Conservation (phyloP, 1,140 invertebrate species). For the Hycleus cichorii region DNA sequence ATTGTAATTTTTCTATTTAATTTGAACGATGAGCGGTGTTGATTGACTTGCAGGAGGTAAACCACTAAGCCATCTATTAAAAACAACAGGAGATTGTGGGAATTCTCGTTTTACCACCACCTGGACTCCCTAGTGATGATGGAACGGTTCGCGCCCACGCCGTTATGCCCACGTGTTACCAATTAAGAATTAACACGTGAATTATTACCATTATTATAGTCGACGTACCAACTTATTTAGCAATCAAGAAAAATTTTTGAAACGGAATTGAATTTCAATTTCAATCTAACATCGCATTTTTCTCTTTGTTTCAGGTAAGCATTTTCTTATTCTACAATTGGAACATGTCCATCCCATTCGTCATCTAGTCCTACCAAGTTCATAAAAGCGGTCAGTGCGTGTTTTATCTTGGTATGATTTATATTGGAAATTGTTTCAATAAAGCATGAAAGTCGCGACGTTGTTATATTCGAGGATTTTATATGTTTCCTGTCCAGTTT, state of each 20-base stretch:
- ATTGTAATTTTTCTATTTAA: no score
- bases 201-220: slow-evolving; percentile 7
- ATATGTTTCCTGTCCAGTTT: slow-evolving; percentile 1
- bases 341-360: neutral
- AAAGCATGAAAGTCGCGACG: slow-evolving; percentile 19
- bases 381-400: slow-evolving; percentile 13
- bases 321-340: neutral
- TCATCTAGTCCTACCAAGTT: neutral
- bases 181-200: slow-evolving; percentile 16
- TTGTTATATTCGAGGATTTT: neutral
- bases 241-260: no score
- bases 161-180: slow-evolving; percentile 14
- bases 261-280: no score
- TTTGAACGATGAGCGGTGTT: neutral
- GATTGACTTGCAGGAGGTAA: slow-evolving; percentile 12
- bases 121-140: slow-evolving; percentile 14
- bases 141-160: slow-evolving; percentile 9
- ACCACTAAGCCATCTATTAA: slow-evolving; percentile 13
- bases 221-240: no score
- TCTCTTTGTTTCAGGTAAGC: slow-evolving; percentile 12
- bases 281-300: no score
- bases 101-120: slow-evolving; percentile 9
- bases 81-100: slow-evolving; percentile 11
- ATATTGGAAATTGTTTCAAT: slow-evolving; percentile 26
- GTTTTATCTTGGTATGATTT: slow-evolving; percentile 22